Percentiles rank a stretch among this genome's conserved stretches.
Evolutionary conservation across 2,888 invertebrate genomes (phyloP).

Genomic region (Enoplolaimus lenunculus): DNA sequence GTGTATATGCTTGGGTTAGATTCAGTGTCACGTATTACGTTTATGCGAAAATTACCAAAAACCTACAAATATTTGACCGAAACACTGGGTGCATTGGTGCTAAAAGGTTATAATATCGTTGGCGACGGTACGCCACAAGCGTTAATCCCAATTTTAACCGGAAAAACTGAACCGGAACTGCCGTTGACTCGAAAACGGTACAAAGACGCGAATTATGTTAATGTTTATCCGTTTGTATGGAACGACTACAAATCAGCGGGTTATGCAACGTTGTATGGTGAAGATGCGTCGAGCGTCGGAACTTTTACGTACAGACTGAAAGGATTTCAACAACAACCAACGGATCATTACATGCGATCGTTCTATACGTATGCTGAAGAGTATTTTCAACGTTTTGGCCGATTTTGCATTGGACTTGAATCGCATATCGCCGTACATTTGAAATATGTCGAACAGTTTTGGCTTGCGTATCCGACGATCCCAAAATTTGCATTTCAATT

Average conservation of each 20-base stretch:
- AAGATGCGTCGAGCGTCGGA: constrained; percentile 67
- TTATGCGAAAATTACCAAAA: constrained; percentile 61
- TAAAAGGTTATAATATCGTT: constrained; percentile 50
- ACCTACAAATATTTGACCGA: constrained; percentile 56
- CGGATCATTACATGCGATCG: constrained; percentile 74
- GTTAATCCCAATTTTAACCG: constrained; percentile 69
- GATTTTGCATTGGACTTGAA: constrained; percentile 16
- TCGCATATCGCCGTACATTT: constrained; percentile 27
- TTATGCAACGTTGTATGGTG: constrained; percentile 60
- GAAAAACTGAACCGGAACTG: constrained; percentile 61
- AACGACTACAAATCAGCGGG: constrained; percentile 46
- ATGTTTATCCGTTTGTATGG: constrained; percentile 73
- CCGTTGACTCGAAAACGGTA: constrained; percentile 65
- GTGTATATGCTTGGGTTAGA: constrained; percentile 64
- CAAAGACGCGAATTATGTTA: constrained; percentile 52
- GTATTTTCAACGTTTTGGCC: neutral
- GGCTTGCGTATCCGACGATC: constrained; percentile 50
- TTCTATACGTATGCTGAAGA: constrained; percentile 57
- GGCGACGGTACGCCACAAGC: constrained; percentile 48
- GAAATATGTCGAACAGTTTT: constrained; percentile 47
- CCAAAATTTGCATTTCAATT: constrained; percentile 74
- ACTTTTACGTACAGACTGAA: constrained; percentile 77
- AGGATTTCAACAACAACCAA: constrained; percentile 66
- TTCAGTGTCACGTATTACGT: constrained; percentile 67
- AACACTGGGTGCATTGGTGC: constrained; percentile 51